These are phyloP conservation scores for Fistularia commersonii DNA, from an alignment of 2,797 vertebrate species.

Conservation along the genomic window DNA sequence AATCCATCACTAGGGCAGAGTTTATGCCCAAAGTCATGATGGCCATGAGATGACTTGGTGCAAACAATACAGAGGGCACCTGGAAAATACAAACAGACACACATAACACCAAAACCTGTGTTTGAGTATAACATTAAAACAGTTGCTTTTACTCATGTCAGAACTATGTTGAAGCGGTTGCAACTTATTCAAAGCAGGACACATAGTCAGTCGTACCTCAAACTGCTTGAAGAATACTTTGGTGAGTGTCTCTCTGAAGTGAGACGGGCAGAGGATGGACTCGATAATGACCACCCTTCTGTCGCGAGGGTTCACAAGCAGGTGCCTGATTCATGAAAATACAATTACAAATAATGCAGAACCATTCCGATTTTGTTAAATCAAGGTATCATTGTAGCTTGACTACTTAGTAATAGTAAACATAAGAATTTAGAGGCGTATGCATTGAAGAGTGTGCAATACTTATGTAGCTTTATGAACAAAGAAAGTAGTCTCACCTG, in stretches of 20 bases:
- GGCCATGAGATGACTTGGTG: conserved; percentile 95
- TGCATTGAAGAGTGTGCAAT: no score
- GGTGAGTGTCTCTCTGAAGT: conserved; percentile 95
- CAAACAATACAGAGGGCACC: conserved; percentile 95
- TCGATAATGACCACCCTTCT: conserved; percentile 95
- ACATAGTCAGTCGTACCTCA: conserved; percentile 76
- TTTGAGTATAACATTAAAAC: background rate
- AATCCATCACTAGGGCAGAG: conserved; percentile 96
- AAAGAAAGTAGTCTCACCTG: conserved; percentile 74
- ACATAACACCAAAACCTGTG: background rate
- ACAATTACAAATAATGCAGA: background rate
- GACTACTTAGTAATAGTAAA: no score
- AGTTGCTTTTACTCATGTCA: background rate
- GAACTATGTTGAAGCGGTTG: background rate
- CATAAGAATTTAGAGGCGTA: no score
- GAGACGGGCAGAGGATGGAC: conserved; percentile 93
- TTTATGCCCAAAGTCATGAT: conserved; percentile 95
- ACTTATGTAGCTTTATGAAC: background rate
- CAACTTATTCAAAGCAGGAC: background rate
- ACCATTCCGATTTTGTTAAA: no score
- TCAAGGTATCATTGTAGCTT: no score
- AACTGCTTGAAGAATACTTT: conserved; percentile 98
- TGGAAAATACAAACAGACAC: conserved; percentile 40
- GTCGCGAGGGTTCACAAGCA: conserved; percentile 96
- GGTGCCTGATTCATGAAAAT: conserved; percentile 74